phyloP scores from a whole-genome alignment of 2,113 vertebrate genomes.

The Cyprinus carpio region DNA sequence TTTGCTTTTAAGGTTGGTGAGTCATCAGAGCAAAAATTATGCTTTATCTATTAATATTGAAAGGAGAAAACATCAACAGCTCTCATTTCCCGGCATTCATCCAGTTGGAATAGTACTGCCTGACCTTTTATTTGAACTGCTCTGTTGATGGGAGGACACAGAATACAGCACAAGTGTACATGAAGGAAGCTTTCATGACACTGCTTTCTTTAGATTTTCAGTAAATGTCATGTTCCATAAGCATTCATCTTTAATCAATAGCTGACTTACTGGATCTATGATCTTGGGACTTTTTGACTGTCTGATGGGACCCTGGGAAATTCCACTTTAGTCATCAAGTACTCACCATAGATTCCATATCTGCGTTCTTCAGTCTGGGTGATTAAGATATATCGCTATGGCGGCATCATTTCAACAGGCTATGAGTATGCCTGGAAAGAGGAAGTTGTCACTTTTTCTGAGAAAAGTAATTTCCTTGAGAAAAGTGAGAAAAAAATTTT shows the following conservation, averaged over 20 bases:
- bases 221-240: neutral
- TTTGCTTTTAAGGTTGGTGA: conserved; percentile 32
- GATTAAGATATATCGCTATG: neutral
- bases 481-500: too few relatives aligned
- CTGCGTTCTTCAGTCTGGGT: neutral
- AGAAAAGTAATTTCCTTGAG: neutral
- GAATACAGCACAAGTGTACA: neutral
- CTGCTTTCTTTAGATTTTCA: neutral
- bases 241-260: neutral
- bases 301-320: neutral
- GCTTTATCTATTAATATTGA: conserved; percentile 37
- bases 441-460: conserved; percentile 10
- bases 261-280: conserved; percentile 6
- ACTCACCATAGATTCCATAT: neutral
- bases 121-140: conserved; percentile 3
- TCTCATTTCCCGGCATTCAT: neutral
- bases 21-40: conserved; percentile 7
- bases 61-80: neutral
- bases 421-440: neutral
- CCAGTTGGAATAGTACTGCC: neutral
- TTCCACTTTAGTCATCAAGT: conserved; percentile 18
- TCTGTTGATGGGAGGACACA: neutral
- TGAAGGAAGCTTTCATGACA: neutral
- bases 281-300: neutral
- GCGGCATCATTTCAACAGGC: neutral